Base-by-base conservation (phyloP, 2,113 vertebrate species). In the Rana temporaria region DNA sequence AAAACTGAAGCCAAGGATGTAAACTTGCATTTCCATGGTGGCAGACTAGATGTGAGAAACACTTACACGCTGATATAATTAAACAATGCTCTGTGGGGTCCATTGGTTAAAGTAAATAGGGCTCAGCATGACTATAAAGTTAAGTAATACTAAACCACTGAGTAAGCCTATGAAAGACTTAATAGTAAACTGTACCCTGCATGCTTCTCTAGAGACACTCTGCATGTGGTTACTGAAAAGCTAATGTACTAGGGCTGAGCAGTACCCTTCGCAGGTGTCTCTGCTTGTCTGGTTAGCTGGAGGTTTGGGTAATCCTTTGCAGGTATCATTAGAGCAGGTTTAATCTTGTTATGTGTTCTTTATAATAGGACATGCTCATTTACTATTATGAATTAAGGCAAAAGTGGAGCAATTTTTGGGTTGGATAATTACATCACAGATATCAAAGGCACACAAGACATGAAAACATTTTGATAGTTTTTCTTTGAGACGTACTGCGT, bases 301-400 rank as follows among this genome's bases (percentile, higher is more conserved):
- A 62, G 9, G 22, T 78, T 78, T 66, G 42, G 24, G 53, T 79
- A 79, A 80, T 62, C 56, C 78, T 80, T 56, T 52, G 65, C 66
- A 70, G 78, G 78, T 80, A 80, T 80, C 67, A 62, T 60, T 70
- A 69, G 56, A 38, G 78, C 78, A 80, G 78, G 78, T 70, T 80
- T 68, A 57, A 80, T 80, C 78, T 80, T 80, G 78, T 80, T 70
- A 67, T 22, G 30, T 59, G 65, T 68, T 70, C 55, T 70, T 6
- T 60, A 24, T 52, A 70, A 26, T 57, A 56, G 77, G 64, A 68
- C 16, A 18, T 60, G 67, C 18, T 70, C 55, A 59, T 24, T 70
- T 62, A 42, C 55, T 69, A 59, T 79, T 62, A 57, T 68, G 24
- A 24, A 70, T 26, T 48, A 57, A 80, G 4, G 66, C 8, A 80